A percentile compares a stretch with the other conserved stretches of the same genome.
phyloP scores from a whole-genome alignment of 2,888 invertebrate genomes.

The Cryptocheilus praepositus region DNA sequence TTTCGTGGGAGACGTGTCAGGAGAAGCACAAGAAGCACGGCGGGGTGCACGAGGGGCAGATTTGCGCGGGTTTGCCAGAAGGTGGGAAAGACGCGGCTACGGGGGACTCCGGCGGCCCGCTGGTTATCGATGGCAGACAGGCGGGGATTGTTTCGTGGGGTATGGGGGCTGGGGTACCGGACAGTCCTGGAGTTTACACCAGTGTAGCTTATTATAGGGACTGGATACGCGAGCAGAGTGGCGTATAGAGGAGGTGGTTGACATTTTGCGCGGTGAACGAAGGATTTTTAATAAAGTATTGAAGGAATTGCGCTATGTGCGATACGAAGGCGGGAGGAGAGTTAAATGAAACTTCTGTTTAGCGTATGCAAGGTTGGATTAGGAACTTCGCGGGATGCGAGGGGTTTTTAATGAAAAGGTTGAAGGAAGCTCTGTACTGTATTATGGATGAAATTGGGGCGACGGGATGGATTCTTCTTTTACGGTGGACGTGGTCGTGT shows the following conservation, averaged over 20 bases:
- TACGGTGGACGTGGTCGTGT: too few relatives aligned
- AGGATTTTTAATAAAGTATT: too few relatives aligned
- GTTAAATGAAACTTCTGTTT: too few relatives aligned
- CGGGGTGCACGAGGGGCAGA: constrained; percentile 66
- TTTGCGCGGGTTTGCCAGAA: constrained; percentile 78
- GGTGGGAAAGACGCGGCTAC: constrained; percentile 75
- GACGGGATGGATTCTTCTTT: too few relatives aligned
- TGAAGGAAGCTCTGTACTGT: too few relatives aligned
- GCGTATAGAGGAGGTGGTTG: constrained; percentile 23
- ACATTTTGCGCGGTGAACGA: too few relatives aligned
- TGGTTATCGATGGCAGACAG: constrained; percentile 54
- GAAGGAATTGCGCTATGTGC: too few relatives aligned
- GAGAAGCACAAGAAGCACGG: constrained; percentile 59
- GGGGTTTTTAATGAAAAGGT: too few relatives aligned
- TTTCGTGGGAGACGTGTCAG: constrained; percentile 75
- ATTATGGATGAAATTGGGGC: too few relatives aligned
- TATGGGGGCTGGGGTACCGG: constrained; percentile 77
- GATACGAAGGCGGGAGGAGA: too few relatives aligned
- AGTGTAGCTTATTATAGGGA: constrained; percentile 77
- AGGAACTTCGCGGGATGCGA: too few relatives aligned
- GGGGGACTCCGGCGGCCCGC: constrained; percentile 61
- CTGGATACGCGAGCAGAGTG: constrained; percentile 52
- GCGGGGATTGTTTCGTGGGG: constrained; percentile 74
- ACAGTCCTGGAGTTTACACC: constrained; percentile 75
- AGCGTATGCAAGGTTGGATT: too few relatives aligned